Evolutionary conservation across 1,140 invertebrate genomes (phyloP), one percentile per base, ranked within the genome.

Genomic region (Drosophila nigrodunni): DNA sequence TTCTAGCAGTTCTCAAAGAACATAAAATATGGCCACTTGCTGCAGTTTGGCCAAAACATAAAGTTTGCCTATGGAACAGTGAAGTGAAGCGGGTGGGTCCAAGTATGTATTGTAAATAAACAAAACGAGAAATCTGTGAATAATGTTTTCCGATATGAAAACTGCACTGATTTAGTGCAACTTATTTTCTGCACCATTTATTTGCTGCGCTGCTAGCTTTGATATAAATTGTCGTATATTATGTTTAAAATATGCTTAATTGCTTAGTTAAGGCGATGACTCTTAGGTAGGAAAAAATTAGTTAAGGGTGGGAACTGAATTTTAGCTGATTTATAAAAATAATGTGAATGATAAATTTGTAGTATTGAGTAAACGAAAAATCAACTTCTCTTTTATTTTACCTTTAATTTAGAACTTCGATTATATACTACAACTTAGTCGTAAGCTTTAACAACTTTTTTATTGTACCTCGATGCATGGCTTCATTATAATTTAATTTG

Each of bases 111-210:
- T 78, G 67, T 70, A 77, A 74, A 86, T 81, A 86, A 86, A 86
- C 78, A 86, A 86, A 77, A 66, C 43, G 52, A 50, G 65, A 41
- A 74, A 68, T 61, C 78, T 64, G 82, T 86, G 82, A 86, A 80
- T 86, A 86, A 86, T 86, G 82, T 78, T 70, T 73, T 74, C 50
- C 72, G 82, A 86, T 86, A 86, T 80, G 82, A 78, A 80, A 86
- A 86, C 75, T 78, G 78, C 82, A 86, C 83, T 82, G 82, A 79
- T 88, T 88, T 82, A 88, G 72, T 77, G 73, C 35, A 49, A 49
- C 47, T 65, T 75, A 86, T 86, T 81, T 78, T 66, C 62, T 66
- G 59, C 44, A 62, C 74, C 69, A 80, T 85, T 80, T 85, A 59
- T 85, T 85, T 43, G 13, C 4, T 13, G 41, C 41, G 41, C 13